Evolutionary conservation across 2,888 invertebrate species (phyloP).

Genomic region (Apamea anceps): DNA sequence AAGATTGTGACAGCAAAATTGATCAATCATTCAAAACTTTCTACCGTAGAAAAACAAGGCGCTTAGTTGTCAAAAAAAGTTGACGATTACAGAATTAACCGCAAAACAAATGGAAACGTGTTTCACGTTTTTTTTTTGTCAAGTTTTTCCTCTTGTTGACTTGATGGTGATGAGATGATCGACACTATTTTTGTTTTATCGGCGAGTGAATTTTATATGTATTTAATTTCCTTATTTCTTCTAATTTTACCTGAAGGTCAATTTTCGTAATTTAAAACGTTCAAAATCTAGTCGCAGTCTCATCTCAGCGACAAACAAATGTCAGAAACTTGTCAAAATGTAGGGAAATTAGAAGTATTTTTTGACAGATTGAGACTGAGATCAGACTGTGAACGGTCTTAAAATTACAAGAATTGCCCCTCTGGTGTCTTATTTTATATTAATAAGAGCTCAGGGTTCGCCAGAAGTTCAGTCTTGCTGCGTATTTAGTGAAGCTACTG

Average conservation of each 20-base stretch:
- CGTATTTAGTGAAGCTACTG: too few species aligned
- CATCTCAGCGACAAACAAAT: too few species aligned
- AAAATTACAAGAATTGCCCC: too few species aligned
- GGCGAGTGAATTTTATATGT: background rate
- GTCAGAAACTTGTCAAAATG: too few species aligned
- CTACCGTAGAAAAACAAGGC: constrained; percentile 42
- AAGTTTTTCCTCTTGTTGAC: background rate
- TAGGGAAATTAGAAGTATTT: too few species aligned
- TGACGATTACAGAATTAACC: constrained; percentile 34
- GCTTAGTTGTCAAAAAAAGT: constrained; percentile 27
- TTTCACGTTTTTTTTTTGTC: background rate
- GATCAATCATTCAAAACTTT: constrained; percentile 57
- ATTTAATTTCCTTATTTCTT: too few species aligned
- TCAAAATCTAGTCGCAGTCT: too few species aligned
- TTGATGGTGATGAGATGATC: background rate
- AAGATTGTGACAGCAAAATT: constrained; percentile 46
- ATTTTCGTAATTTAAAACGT: too few species aligned
- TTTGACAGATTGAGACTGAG: too few species aligned
- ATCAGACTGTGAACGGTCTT: too few species aligned
- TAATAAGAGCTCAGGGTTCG: background rate
- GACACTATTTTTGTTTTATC: background rate
- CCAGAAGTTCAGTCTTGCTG: too few species aligned
- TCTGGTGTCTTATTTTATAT: background rate
- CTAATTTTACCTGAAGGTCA: too few species aligned
- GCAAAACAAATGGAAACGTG: constrained; percentile 23